Evolutionary conservation across 2,888 invertebrate species (phyloP).

Genomic region (Epiperipatus broadwayi): DNA sequence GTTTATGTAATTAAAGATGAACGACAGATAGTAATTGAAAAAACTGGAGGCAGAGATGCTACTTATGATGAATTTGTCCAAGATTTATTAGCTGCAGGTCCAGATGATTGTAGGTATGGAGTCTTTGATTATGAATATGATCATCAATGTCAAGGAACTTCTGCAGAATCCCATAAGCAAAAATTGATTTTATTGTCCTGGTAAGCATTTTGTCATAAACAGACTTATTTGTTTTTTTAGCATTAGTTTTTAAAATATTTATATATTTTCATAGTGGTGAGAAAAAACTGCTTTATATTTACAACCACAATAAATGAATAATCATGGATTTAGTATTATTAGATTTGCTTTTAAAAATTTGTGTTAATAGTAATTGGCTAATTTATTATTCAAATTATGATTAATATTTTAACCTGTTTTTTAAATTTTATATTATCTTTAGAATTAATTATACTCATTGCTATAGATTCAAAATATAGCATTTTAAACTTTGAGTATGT

Average conservation of each 20-base stretch:
- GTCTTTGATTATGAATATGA: constrained; percentile 90
- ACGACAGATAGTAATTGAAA: constrained; percentile 85
- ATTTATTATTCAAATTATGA: no score
- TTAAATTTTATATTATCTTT: no score
- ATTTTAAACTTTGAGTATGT: no score
- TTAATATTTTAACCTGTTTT: no score
- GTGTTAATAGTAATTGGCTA: no score
- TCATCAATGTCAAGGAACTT: constrained; percentile 89
- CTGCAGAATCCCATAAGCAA: constrained; percentile 73
- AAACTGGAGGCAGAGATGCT: constrained; percentile 53
- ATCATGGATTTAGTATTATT: no score
- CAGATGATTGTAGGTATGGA: constrained; percentile 92
- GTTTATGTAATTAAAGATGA: constrained; percentile 90
- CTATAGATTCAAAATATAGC: no score
- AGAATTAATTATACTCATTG: no score
- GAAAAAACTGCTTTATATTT: neutral
- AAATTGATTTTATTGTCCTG: constrained; percentile 93
- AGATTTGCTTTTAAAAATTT: no score
- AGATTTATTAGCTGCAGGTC: constrained; percentile 73
- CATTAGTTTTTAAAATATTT: no score
- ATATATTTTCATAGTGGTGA: neutral
- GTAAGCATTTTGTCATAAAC: constrained; percentile 27
- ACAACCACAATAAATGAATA: neutral
- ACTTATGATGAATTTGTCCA: constrained; percentile 84
- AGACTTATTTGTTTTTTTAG: neutral